These are phyloP conservation scores for Cathartes aura DNA, from an alignment of 2,113 vertebrate genomes.

Conservation along the genomic window DNA sequence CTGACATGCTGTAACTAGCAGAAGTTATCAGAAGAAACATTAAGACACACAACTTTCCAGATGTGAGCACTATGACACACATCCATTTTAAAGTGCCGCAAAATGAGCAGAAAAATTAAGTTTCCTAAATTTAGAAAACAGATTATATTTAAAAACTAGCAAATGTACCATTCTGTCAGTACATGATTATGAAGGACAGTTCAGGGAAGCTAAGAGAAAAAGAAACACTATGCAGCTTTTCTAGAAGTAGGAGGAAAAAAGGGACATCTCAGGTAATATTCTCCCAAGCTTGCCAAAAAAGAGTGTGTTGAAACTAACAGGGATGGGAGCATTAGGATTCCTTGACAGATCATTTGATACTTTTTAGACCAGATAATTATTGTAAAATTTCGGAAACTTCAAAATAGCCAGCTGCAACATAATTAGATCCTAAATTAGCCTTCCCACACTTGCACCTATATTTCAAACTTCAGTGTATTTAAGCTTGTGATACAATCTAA, in stretches of 20 bases:
- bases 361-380: background rate
- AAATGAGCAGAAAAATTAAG: background rate
- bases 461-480: background rate
- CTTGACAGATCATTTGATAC: background rate
- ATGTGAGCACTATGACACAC: background rate
- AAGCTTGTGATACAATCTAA: background rate
- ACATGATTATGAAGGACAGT: background rate
- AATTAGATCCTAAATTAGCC: background rate
- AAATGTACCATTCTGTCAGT: background rate
- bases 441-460: background rate
- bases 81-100: background rate
- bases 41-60: background rate
- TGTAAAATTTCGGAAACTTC: background rate
- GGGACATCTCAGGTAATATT: background rate
- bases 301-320: background rate
- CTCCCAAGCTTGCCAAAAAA: background rate
- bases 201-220: background rate
- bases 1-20: background rate
- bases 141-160: background rate
- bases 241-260: background rate
- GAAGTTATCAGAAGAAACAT: background rate
- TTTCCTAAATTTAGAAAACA: background rate
- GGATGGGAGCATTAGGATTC: background rate
- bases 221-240: background rate
- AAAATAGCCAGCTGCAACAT: background rate